These are phyloP conservation scores for Tursiops truncatus DNA, from an alignment of 2,113 vertebrate species.

Conservation along the genomic window DNA sequence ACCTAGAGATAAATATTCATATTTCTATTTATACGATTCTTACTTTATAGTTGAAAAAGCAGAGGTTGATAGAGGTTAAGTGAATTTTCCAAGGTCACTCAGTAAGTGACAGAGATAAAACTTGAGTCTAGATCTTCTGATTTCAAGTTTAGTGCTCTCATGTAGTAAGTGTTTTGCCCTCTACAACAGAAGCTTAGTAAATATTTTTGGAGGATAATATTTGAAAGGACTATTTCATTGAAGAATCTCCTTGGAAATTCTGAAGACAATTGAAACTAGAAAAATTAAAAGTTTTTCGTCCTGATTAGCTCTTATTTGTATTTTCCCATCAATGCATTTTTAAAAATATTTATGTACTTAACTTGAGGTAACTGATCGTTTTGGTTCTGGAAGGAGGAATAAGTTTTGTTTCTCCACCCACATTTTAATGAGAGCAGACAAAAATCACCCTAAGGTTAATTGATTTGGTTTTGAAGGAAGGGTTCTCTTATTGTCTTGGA, in stretches of 20 bases:
- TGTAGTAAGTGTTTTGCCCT: not conserved
- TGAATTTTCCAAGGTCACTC: not conserved
- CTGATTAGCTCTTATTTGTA: slow-evolving; percentile 11
- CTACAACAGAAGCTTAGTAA: not conserved
- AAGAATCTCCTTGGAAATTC: not conserved
- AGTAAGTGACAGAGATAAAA: not conserved
- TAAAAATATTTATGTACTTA: not conserved
- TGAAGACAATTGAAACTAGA: not conserved
- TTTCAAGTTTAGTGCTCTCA: not conserved
- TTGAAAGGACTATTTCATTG: not conserved
- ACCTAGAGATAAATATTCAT: not conserved
- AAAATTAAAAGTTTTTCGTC: not conserved
- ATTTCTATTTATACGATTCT: not conserved
- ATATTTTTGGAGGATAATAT: not conserved
- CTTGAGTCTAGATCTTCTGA: not conserved
- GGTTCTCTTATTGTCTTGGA: not conserved
- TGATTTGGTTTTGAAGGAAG: not conserved
- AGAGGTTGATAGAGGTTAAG: not conserved
- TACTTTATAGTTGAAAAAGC: not conserved
- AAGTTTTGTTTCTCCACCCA: not conserved
- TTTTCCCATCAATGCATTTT: not conserved
- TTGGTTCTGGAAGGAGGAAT: not conserved
- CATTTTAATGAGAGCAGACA: slow-evolving; percentile 18
- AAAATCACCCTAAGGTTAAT: not conserved
- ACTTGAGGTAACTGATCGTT: not conserved